phyloP scores from a whole-genome alignment of 2,888 invertebrate species.

The Laspeyria flexula region DNA sequence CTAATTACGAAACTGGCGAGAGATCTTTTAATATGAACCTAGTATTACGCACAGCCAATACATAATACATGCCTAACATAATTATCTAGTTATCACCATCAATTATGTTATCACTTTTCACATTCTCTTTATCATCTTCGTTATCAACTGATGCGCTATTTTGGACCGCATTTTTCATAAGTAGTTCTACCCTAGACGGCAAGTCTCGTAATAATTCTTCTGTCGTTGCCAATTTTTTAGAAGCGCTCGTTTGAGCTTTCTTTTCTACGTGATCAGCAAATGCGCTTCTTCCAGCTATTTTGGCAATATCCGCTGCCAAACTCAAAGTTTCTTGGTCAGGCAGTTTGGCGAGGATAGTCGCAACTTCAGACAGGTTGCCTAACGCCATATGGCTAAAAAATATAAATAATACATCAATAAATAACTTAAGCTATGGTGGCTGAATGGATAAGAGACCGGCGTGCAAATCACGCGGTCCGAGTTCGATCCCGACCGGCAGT shows the following conservation, averaged over 20 bases:
- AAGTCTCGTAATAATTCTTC: conserved; percentile 50
- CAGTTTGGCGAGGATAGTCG: conserved; percentile 85
- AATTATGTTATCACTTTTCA: neutral
- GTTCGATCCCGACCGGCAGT: too few species aligned
- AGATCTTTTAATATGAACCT: too few species aligned
- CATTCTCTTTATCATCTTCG: neutral
- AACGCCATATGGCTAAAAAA: conserved; percentile 85
- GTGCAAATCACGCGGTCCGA: too few species aligned
- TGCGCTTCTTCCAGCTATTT: conserved; percentile 70
- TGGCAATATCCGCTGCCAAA: conserved; percentile 87
- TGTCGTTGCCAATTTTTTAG: conserved; percentile 19
- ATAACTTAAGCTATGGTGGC: too few species aligned
- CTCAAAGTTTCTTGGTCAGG: conserved; percentile 81
- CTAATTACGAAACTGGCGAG: too few species aligned
- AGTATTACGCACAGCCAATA: too few species aligned
- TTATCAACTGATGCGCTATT: conserved; percentile 4
- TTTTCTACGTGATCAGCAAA: conserved; percentile 67
- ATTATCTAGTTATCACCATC: neutral
- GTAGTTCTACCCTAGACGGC: conserved; percentile 58
- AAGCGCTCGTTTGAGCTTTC: conserved; percentile 26
- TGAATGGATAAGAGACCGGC: too few species aligned
- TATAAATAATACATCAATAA: neutral
- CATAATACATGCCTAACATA: neutral
- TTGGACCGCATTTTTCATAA: conserved; percentile 35
- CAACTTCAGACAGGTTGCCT: conserved; percentile 87